These are phyloP conservation scores for Sciurus carolinensis DNA, from an alignment of 2,797 vertebrate species.

Conservation along the genomic window DNA sequence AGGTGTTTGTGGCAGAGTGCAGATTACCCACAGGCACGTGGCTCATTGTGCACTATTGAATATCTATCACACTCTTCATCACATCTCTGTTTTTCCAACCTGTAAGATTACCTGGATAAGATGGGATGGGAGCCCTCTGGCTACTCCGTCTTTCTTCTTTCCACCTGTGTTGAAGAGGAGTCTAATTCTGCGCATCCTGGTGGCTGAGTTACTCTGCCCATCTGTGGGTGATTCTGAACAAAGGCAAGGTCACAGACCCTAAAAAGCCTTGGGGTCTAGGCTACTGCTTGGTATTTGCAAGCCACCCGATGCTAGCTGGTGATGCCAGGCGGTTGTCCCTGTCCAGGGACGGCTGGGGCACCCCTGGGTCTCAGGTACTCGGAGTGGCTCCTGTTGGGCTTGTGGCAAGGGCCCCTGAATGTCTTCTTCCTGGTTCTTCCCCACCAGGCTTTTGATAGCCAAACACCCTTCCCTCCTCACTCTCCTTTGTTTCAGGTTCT, in stretches of 20 bases:
- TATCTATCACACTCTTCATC: not conserved
- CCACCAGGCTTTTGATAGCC: rapidly evolving
- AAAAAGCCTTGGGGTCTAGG: too few relatives aligned
- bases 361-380: not conserved
- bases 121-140: too few relatives aligned
- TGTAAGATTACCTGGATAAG: not conserved
- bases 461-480: not conserved
- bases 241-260: not conserved
- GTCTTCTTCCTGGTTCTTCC: not conserved
- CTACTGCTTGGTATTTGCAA: not conserved
- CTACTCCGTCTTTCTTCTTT: not conserved
- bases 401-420: not conserved
- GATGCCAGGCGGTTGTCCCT: not conserved
- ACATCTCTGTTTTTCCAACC: not conserved
- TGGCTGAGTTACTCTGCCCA: not conserved
- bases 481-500: not conserved
- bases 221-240: not conserved
- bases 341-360: rapidly evolving
- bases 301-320: too few relatives aligned
- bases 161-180: not conserved
- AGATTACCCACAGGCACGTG: not conserved
- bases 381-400: too few relatives aligned
- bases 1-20: not conserved
- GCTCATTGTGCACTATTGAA: too few relatives aligned
- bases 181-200: not conserved